phyloP scores from a whole-genome alignment of 2,797 vertebrate genomes.

The Astyanax mexicanus region DNA sequence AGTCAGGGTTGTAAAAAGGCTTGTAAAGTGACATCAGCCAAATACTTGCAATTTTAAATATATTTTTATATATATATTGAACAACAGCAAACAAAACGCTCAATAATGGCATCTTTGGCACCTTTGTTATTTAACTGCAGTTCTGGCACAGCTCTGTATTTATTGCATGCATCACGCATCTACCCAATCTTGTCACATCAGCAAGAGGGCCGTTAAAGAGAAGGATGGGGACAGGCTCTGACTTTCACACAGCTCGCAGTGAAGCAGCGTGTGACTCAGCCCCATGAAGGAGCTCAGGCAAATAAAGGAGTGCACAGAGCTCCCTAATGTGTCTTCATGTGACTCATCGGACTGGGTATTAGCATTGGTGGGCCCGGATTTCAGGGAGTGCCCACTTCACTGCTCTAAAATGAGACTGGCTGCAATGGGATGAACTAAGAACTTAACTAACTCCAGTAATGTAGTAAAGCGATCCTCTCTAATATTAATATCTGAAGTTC shows the following conservation, averaged over 20 bases:
- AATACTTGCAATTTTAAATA: too few relatives aligned
- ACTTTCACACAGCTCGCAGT: constrained; percentile 23
- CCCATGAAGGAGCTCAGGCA: constrained; percentile 1
- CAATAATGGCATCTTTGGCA: too few relatives aligned
- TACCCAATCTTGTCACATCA: not conserved
- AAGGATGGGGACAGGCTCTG: constrained; percentile 8
- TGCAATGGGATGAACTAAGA: not conserved
- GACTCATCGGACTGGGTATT: constrained; percentile 30
- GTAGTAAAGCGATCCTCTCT: too few relatives aligned
- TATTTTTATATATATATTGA: too few relatives aligned
- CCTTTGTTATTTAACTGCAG: not conserved
- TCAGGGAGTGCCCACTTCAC: not conserved
- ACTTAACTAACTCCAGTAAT: not conserved
- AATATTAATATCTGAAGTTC: too few relatives aligned
- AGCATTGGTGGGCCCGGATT: constrained; percentile 21
- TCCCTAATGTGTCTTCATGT: constrained; percentile 30
- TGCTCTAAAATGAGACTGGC: not conserved
- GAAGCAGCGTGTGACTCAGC: constrained; percentile 2
- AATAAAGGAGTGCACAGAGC: constrained; percentile 18
- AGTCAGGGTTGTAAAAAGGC: too few relatives aligned
- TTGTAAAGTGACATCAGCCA: too few relatives aligned
- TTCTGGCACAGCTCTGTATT: not conserved
- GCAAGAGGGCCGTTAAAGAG: not conserved
- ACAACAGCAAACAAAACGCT: too few relatives aligned
- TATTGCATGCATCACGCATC: too few relatives aligned